phyloP scores from a whole-genome alignment of 1,140 invertebrate species.

The Bombus consobrinus region DNA sequence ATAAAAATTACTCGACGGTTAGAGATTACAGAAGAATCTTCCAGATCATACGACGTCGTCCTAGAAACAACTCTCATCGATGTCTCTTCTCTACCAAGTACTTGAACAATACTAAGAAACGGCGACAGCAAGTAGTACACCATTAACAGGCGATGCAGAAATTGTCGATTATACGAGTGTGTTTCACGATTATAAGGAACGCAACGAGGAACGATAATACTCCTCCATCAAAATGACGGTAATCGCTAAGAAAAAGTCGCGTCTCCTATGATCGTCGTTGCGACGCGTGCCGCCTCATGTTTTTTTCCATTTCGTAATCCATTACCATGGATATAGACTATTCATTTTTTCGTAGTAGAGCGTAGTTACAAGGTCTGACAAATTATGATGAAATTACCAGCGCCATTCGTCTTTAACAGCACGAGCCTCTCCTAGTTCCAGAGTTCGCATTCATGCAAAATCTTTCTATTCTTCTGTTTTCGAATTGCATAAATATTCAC shows the following conservation, averaged over 20 bases:
- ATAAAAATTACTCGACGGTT: not conserved
- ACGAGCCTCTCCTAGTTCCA: not conserved
- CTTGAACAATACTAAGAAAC: not conserved
- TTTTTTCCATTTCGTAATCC: slow-evolving; percentile 23
- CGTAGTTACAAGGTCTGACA: too few species aligned
- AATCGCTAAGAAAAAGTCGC: slow-evolving; percentile 35
- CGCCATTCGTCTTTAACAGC: not conserved
- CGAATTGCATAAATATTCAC: too few species aligned
- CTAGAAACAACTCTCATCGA: not conserved
- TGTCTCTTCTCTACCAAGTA: too few species aligned
- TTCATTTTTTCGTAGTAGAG: not conserved
- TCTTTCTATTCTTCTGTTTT: too few species aligned
- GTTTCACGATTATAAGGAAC: not conserved
- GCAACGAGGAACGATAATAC: slow-evolving; percentile 19
- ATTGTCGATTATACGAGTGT: slow-evolving; percentile 29
- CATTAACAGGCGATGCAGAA: slow-evolving; percentile 9
- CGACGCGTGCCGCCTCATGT: not conserved
- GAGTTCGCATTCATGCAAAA: not conserved
- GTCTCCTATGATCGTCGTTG: slow-evolving; percentile 13
- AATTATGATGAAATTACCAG: not conserved
- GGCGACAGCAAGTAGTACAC: not conserved
- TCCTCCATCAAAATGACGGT: slow-evolving; percentile 16
- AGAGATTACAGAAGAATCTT: too few species aligned
- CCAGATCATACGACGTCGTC: not conserved
- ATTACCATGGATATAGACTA: too few species aligned